These are phyloP conservation scores for Nomada ruficornis DNA, from an alignment of 2,888 invertebrate species.

Conservation along the genomic window DNA sequence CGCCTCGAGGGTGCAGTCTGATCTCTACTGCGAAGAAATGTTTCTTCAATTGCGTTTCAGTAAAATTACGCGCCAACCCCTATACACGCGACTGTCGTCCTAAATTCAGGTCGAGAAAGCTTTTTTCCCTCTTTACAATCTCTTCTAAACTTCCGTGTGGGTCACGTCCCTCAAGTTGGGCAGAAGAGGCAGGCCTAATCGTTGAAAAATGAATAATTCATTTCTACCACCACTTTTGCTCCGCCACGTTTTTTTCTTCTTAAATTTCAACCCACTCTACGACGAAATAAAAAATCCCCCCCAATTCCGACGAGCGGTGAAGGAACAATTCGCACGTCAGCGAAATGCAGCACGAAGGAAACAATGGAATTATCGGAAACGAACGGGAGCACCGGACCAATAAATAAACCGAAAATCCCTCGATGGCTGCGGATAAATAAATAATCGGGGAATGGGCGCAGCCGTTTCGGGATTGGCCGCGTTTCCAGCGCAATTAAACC, in stretches of 20 bases:
- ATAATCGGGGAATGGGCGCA: background rate
- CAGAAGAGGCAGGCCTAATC: background rate
- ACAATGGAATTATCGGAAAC: background rate
- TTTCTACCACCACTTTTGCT: background rate
- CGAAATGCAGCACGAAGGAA: background rate
- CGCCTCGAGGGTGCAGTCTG: background rate
- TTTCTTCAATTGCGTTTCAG: conserved; percentile 14
- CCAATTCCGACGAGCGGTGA: background rate
- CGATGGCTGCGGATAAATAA: background rate
- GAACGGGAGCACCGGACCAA: background rate
- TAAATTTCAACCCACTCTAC: no score
- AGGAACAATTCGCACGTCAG: background rate
- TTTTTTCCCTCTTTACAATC: background rate
- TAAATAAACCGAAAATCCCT: background rate
- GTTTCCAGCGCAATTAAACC: conserved; percentile 26
- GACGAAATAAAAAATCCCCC: no score
- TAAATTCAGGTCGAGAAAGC: conserved; percentile 45
- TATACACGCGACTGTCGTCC: background rate
- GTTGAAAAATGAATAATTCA: background rate
- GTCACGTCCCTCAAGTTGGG: background rate
- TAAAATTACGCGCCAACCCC: background rate
- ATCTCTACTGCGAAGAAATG: background rate
- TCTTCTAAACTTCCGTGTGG: background rate
- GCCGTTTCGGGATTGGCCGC: background rate
- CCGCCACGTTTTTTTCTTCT: background rate